phyloP scores from a whole-genome alignment of 2,888 invertebrate species.

The Taenaris catops region DNA sequence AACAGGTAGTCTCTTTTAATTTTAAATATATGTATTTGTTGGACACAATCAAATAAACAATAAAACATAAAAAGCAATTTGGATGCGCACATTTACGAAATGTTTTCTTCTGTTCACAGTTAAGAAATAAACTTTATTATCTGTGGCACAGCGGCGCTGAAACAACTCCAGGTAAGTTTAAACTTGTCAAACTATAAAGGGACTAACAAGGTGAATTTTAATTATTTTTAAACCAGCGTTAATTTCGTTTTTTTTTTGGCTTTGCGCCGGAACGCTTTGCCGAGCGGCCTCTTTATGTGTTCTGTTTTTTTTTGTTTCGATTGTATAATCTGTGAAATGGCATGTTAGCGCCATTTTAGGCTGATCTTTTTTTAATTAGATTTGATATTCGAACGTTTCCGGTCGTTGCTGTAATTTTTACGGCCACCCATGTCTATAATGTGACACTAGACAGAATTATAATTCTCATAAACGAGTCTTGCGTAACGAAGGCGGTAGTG shows the following conservation, averaged over 20 bases:
- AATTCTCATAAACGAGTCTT: too few species aligned
- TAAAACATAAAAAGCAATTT: slow-evolving; percentile 59
- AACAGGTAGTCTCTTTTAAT: slow-evolving; percentile 12
- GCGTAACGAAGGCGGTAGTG: too few species aligned
- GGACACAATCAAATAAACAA: slow-evolving; percentile 63
- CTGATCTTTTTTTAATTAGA: slow-evolving; percentile 57
- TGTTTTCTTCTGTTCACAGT: neutral
- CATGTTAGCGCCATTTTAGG: slow-evolving; percentile 64
- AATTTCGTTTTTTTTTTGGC: slow-evolving; percentile 70
- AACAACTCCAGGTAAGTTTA: slow-evolving; percentile 11
- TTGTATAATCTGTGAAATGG: slow-evolving; percentile 75
- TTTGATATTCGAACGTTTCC: slow-evolving; percentile 62
- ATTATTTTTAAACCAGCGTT: slow-evolving; percentile 71
- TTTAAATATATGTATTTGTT: slow-evolving; percentile 16
- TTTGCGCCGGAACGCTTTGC: slow-evolving; percentile 56
- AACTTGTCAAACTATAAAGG: slow-evolving; percentile 23
- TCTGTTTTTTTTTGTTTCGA: slow-evolving; percentile 60
- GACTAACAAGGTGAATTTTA: slow-evolving; percentile 72
- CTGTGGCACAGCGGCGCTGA: slow-evolving; percentile 5
- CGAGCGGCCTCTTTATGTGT: slow-evolving; percentile 46
- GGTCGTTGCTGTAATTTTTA: slow-evolving; percentile 34
- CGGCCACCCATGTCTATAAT: slow-evolving; percentile 22
- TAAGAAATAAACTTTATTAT: slow-evolving; percentile 13
- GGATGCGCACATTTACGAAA: slow-evolving; percentile 24
- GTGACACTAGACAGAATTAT: slow-evolving; percentile 7